Conservation (phyloP, 2,888 invertebrate genomes). For the Thymelicus lineola region DNA sequence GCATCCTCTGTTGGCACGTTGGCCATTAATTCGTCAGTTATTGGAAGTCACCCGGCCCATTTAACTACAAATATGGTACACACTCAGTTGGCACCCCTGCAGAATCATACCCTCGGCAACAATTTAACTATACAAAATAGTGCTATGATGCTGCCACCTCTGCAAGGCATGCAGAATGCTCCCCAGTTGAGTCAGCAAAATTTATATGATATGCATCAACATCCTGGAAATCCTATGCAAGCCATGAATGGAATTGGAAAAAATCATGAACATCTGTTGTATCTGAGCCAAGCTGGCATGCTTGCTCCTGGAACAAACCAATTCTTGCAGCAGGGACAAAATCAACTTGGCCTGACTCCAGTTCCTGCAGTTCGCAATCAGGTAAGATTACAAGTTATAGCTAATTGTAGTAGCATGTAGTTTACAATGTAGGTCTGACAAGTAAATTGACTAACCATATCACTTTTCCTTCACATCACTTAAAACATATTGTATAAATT, state of each 20-base stretch:
- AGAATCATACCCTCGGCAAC: slow-evolving; percentile 77
- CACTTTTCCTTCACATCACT: too few species aligned
- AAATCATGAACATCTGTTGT: slow-evolving; percentile 81
- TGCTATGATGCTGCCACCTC: slow-evolving; percentile 80
- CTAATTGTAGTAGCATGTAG: neutral
- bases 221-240: slow-evolving; percentile 78
- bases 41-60: slow-evolving; percentile 78
- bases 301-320: slow-evolving; percentile 86
- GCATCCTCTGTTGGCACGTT: slow-evolving; percentile 77
- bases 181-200: slow-evolving; percentile 82
- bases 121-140: slow-evolving; percentile 75
- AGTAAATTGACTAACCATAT: neutral
- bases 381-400: slow-evolving; percentile 56
- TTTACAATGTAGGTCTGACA: neutral
- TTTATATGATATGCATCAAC: slow-evolving; percentile 79
- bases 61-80: slow-evolving; percentile 82
- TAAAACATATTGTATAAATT: too few species aligned
- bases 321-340: slow-evolving; percentile 87
- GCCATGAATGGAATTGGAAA: slow-evolving; percentile 82
- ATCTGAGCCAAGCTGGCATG: slow-evolving; percentile 81
- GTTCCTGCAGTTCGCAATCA: slow-evolving; percentile 79
- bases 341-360: slow-evolving; percentile 82
- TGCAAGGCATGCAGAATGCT: slow-evolving; percentile 81
- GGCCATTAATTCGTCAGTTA: slow-evolving; percentile 79
- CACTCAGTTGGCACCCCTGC: slow-evolving; percentile 82